These are phyloP conservation scores for Lophotriccus pileatus DNA, from an alignment of 2,797 vertebrate species.

Conservation along the genomic window DNA sequence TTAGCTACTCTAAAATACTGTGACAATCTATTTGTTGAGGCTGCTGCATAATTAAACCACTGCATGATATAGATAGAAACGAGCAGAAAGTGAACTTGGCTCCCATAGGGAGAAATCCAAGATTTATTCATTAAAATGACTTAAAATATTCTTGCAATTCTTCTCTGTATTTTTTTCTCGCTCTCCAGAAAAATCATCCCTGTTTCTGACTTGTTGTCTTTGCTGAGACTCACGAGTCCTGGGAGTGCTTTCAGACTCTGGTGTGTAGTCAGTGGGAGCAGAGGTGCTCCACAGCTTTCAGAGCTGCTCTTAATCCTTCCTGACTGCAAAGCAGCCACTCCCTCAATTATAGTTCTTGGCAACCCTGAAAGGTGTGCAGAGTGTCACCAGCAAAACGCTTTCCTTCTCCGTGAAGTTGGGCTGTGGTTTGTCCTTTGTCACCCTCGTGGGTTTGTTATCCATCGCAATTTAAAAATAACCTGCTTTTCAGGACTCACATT, in stretches of 20 bases:
- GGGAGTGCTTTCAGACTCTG: background rate
- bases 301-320: background rate
- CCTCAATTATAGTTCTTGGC: background rate
- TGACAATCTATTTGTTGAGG: constrained; percentile 12
- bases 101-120: background rate
- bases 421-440: background rate
- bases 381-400: background rate
- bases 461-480: background rate
- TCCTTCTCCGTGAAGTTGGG: accelerated
- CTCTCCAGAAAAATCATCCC: background rate
- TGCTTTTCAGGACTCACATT: background rate
- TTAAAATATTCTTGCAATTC: background rate
- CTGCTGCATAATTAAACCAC: constrained; percentile 42
- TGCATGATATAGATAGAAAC: background rate
- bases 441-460: background rate
- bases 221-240: background rate
- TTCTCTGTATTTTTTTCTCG: background rate
- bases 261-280: background rate
- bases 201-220: background rate
- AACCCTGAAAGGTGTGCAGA: background rate
- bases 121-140: constrained; percentile 5
- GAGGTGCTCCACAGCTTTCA: background rate
- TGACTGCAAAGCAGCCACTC: background rate
- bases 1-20: constrained; percentile 1
- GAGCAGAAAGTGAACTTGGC: background rate